Base-by-base conservation (phyloP, 2,113 vertebrate genomes). In the Bolborhynchus lineola region DNA sequence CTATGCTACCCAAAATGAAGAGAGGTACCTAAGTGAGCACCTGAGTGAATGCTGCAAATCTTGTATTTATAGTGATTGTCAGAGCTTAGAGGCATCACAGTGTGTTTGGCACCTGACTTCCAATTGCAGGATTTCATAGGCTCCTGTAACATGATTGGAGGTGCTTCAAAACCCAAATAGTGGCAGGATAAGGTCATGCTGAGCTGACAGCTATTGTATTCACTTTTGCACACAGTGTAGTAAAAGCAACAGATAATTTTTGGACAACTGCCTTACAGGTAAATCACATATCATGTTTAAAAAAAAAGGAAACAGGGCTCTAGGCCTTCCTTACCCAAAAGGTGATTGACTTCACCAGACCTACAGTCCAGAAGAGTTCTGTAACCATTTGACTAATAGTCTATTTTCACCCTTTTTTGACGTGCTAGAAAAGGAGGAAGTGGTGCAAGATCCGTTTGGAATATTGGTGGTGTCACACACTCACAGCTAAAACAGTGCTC, bases 101-200 rank as follows among this genome's bases (percentile, higher is more conserved):
- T 16, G 29, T 23, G 14, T 25, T 92, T 39, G n/a, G 57, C 46
- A 49, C 11, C 13, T 20, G 28, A 7, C 12, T 49, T 16, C 59
- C 26, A 55, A 3, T 33, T 15, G 19, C 17, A 7, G 44, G 26
- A 60, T 20, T 67, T 80, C 72, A 44, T 5, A 26, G 31, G 18
- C 3, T 63, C 16, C 60, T 78, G 11, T 41, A 28, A 21, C 2
- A 1, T 0, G 5, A 46, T 1, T 33, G n/a, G 18, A 69, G 19
- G 6, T 41, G 33, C 28, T 62, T 37, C 44, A 35, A 39, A 85
- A 63, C 16, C 64, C 70, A 89, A 5, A 47, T 5, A 17, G 1
- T 4, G 24, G 28, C 14, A 77, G 44, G 33, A 49, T 33, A 42
- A 90, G 14, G 26, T 21, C 67, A 35, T 18, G 10, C 52, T 67